Percentiles rank a stretch among this genome's conserved stretches.
Conservation (phyloP, 2,797 vertebrate species). For the Agapornis canus region DNA sequence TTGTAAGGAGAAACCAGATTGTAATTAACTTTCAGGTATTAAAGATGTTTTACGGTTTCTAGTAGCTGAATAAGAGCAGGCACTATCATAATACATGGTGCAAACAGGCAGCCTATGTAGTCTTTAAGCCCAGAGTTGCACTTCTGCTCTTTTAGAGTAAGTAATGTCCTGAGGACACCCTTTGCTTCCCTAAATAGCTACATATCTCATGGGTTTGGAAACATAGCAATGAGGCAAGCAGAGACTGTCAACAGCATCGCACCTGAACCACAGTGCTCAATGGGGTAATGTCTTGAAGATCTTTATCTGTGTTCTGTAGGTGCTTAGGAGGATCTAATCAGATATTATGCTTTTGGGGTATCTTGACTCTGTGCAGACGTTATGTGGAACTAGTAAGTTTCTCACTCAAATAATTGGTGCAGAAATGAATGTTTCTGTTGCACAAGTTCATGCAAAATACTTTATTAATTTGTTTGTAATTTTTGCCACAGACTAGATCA, state of each 20-base stretch:
- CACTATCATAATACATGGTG: rapidly evolving
- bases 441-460: background rate
- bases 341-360: background rate
- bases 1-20: background rate
- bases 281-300: background rate
- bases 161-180: background rate
- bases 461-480: background rate
- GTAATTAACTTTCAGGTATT: background rate
- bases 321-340: background rate
- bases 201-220: background rate
- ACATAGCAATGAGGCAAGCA: background rate
- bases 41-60: background rate
- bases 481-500: background rate
- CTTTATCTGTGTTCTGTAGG: background rate
- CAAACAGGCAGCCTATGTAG: background rate
- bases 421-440: background rate
- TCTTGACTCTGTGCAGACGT: background rate
- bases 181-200: background rate
- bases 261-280: background rate
- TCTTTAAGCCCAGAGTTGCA: background rate
- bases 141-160: background rate
- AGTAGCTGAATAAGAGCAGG: background rate
- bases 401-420: background rate
- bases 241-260: background rate
- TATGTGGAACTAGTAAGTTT: background rate